Evolutionary conservation across 2,888 invertebrate genomes (phyloP), one percentile per base, ranked within the genome.

Genomic region (Amitus sp.): DNA sequence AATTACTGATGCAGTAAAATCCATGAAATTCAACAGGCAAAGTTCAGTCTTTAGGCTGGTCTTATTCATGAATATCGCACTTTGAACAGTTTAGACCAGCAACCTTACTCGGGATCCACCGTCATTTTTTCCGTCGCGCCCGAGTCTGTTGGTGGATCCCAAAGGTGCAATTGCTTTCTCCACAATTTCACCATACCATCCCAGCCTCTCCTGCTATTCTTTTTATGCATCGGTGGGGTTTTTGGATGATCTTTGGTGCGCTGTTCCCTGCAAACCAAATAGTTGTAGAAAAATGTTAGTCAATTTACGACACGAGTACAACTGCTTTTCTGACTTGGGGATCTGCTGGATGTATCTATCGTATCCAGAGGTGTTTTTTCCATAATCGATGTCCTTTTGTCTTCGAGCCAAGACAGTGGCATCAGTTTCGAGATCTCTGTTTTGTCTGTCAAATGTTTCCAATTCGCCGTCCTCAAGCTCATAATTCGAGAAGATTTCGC

Each of bases 301-400:
- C 33, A 1, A 10, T 42, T 6, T 17, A 3, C 9, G 9, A 27
- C 9, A 5, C 5, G 28, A 54, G 15, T 19, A 2, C 5, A 13
- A 27, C 18, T 10, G 3, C 7, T 15, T 45, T 33, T 12, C n/a
- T n/a, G n/a, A 94, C 92, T 86, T 86, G 34, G 93, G 90, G 39
- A 95, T 87, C 71, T 84, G 71, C 69, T 86, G 84, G 7, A 85
- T 75, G 71, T 94, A 96, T 81, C 89, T 88, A 69, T 91, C 89
- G 79, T 96, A 96, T 34, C 93, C 94, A 66, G 90, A 83, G 20
- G 96, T 96, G 76, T 95, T 95, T 83, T 96, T 96, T 9, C 97
- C 97, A 84, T 94, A 97, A 81, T 96, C 95, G 73, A 97, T 92
- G 83, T 96, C 95, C 82, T 96, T 96, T 77, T 96, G 95, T 39